Evolutionary conservation across 2,113 vertebrate genomes (phyloP), one percentile per base, ranked within the genome.

Genomic region (Mobula hypostoma): DNA sequence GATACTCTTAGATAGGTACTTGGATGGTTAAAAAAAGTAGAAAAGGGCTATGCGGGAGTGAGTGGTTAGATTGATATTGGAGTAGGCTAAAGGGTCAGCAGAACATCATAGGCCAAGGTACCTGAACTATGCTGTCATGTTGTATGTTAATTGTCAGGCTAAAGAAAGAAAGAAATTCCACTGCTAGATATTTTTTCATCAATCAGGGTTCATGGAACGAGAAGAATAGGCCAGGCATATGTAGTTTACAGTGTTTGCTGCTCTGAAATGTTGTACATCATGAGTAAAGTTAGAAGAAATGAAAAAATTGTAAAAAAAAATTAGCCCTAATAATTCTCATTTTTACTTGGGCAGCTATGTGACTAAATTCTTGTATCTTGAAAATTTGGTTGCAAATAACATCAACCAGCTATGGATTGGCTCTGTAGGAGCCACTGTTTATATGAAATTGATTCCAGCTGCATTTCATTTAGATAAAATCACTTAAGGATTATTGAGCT

Each of bases 401-500:
- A 63, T 87, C 58, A 87, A 87, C 29, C 56, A 29, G 58, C 61
- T 87, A 12, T 63, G 61, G 11, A n/a, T 87, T 61, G 27, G 56
- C 61, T 0, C n/a, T 79, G 77, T 19, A 63, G 27, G 9, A 88
- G 58, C 27, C n/a, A 58, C 27, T 66, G 29, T 66, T 88, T 66
- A 88, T 66, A 66, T 66, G 58, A 66, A 88, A 88, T 15, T 7
- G 29, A 29, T 63, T 63, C n/a, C 85, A 32, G 27, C 85, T 88
- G 85, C 58, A 88, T 61, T 85, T 85, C 48, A 79, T 56, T 58
- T 29, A 85, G 82, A 29, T 85, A 88, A 66, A n/a, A 66, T 88
- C 1, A 5, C 32, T 88, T 88, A n/a, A 32, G 27, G 1, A 61
- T 88, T 32, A 88, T 29, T 66, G 58, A 88, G 58, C 29, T 85